Percentiles rank a stretch among this genome's conserved stretches.
These are phyloP conservation scores for Plecturocebus donacophilus DNA, from an alignment of 2,113 vertebrate genomes.

Conservation along the genomic window DNA sequence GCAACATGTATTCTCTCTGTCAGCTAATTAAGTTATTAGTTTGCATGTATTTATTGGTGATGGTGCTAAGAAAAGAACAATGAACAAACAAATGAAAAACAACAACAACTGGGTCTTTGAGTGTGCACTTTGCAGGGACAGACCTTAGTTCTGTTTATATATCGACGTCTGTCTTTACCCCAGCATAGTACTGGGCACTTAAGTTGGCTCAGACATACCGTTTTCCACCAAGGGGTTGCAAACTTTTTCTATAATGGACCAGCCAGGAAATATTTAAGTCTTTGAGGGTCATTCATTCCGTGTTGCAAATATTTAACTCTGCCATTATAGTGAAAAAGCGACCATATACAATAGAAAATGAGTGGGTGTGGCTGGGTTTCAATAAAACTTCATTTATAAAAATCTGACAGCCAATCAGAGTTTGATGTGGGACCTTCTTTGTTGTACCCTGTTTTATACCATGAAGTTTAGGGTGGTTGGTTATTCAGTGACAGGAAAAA, in stretches of 20 bases:
- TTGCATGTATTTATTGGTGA: background rate
- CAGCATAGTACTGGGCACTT: accelerated
- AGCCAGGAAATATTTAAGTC: background rate
- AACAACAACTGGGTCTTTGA: background rate
- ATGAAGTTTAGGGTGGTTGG: background rate
- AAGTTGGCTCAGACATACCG: too few species aligned
- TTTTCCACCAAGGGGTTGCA: background rate
- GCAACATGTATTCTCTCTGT: background rate
- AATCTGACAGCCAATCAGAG: background rate
- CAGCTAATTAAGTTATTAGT: background rate
- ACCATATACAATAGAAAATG: too few species aligned
- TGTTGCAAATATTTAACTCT: background rate
- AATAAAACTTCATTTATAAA: background rate
- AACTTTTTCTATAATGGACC: too few species aligned
- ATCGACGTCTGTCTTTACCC: background rate
- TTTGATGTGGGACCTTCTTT: background rate
- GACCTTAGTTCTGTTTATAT: too few species aligned
- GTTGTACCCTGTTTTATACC: background rate
- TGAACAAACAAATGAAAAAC: background rate
- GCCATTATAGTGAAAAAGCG: background rate
- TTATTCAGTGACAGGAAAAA: background rate
- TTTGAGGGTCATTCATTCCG: background rate
- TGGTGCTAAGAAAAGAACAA: background rate
- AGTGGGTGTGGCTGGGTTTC: background rate
- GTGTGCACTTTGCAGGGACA: too few species aligned